Conservation (phyloP, 23 tunicate genomes). For the Diplosoma virens region DNA sequence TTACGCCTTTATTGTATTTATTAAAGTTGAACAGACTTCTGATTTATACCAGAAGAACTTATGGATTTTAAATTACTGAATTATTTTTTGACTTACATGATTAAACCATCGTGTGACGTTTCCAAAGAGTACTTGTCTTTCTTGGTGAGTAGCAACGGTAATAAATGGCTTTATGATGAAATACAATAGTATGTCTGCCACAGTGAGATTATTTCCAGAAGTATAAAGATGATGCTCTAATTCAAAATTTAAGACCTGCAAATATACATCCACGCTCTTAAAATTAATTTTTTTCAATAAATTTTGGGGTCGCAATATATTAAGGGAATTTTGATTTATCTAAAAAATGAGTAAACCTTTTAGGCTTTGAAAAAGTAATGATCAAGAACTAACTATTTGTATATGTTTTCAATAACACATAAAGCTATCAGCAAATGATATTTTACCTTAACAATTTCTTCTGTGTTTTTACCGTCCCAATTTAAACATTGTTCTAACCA, state of each 20-base stretch:
- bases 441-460: background rate
- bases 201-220: constrained; percentile 18
- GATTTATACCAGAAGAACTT: too few species aligned
- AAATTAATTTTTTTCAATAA: too few species aligned
- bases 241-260: background rate
- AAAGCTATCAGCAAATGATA: too few species aligned
- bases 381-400: background rate
- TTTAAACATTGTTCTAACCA: background rate
- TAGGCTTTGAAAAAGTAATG: too few species aligned
- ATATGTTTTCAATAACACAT: too few species aligned
- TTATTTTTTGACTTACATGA: constrained; percentile 15
- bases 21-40: too few species aligned
- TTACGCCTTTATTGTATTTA: too few species aligned
- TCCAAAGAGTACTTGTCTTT: background rate
- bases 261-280: too few species aligned
- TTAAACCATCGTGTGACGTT: constrained; percentile 26
- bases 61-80: too few species aligned
- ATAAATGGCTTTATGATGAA: background rate
- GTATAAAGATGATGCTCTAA: background rate
- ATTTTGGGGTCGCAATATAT: too few species aligned
- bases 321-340: too few species aligned
- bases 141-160: background rate
- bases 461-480: background rate
- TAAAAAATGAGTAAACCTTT: too few species aligned
- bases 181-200: constrained; percentile 1